These are phyloP conservation scores for Trichopria drosophilae DNA, from an alignment of 2,888 invertebrate genomes.

Conservation along the genomic window DNA sequence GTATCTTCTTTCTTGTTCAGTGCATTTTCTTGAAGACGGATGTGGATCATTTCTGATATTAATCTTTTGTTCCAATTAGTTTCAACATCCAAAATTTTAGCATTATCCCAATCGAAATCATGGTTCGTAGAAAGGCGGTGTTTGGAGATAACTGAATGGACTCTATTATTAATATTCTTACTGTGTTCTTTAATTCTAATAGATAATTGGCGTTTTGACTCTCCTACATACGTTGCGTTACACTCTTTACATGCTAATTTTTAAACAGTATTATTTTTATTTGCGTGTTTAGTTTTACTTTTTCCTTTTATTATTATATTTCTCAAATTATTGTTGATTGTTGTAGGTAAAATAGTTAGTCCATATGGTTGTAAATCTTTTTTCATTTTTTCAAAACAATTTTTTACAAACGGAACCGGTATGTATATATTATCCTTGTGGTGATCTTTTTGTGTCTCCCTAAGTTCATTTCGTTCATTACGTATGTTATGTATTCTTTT, in stretches of 20 bases:
- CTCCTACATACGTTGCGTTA: background rate
- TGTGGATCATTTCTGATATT: too few species aligned
- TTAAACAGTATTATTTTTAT: background rate
- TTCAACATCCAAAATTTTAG: too few species aligned
- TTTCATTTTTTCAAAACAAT: background rate
- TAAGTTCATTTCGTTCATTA: background rate
- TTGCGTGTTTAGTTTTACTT: background rate
- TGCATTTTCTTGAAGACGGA: too few species aligned
- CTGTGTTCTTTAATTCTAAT: too few species aligned
- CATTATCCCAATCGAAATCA: too few species aligned
- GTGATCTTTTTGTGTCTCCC: background rate
- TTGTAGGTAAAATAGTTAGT: background rate
- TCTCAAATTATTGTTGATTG: background rate
- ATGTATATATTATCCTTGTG: background rate
- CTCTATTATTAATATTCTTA: too few species aligned
- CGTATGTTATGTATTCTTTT: background rate
- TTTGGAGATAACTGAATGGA: too few species aligned
- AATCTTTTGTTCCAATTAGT: too few species aligned
- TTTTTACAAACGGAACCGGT: background rate
- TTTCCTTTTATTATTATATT: background rate
- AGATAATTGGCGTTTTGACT: too few species aligned
- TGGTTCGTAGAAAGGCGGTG: too few species aligned
- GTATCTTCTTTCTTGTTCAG: too few species aligned
- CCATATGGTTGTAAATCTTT: background rate
- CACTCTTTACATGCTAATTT: background rate